These are phyloP conservation scores for Nasua narica DNA, from an alignment of 2,797 vertebrate genomes.

Conservation along the genomic window DNA sequence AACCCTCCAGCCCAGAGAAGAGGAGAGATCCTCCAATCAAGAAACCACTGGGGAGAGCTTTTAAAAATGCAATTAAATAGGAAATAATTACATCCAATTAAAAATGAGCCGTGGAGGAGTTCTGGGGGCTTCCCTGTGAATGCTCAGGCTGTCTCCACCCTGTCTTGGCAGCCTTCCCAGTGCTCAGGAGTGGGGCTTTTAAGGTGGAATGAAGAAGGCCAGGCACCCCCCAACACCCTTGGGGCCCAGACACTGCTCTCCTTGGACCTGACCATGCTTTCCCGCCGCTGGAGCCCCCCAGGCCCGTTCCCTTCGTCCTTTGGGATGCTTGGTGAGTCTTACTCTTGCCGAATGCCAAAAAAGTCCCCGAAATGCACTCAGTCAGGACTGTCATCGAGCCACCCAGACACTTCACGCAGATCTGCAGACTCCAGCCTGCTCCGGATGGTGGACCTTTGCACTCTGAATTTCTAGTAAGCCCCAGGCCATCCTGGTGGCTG, in stretches of 20 bases:
- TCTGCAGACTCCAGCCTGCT: not conserved
- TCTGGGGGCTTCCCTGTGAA: not conserved
- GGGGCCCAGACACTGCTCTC: not conserved
- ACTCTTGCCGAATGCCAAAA: not conserved
- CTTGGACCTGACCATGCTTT: rapidly evolving
- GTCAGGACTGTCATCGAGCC: not conserved
- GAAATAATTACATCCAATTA: constrained; percentile 65
- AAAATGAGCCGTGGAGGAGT: not conserved
- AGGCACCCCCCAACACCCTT: not conserved
- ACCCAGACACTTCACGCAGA: no score
- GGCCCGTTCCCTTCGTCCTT: no score
- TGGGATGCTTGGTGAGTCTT: not conserved
- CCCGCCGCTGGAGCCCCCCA: not conserved
- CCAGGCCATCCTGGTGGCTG: not conserved
- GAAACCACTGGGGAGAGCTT: constrained; percentile 16
- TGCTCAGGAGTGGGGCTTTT: not conserved
- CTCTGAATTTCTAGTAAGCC: not conserved
- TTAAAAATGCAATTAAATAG: constrained; percentile 55
- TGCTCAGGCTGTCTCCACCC: not conserved
- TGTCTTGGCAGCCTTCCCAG: not conserved
- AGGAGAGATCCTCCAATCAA: not conserved
- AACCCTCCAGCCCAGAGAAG: not conserved
- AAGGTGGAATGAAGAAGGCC: not conserved
- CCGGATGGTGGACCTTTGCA: not conserved
- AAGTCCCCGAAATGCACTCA: no score